Conservation (phyloP, 2,113 vertebrate species). For the Etheostoma spectabile region DNA sequence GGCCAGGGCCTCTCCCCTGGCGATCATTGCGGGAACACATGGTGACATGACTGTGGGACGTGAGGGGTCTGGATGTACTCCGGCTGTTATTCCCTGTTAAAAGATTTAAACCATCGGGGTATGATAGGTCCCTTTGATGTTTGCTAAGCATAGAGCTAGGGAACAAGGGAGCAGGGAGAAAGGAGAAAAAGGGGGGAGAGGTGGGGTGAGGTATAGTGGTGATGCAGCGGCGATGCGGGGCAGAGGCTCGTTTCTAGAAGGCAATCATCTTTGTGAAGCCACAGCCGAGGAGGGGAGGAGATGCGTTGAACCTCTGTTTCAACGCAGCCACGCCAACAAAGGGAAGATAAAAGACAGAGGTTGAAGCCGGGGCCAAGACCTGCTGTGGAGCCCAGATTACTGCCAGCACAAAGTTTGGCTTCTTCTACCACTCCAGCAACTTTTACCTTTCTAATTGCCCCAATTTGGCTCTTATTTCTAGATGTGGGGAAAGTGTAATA, state of each 20-base stretch:
- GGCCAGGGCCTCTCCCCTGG: conserved; percentile 90
- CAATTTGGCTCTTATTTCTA: conserved; percentile 50
- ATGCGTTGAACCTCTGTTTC: conserved; percentile 85
- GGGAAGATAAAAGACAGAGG: conserved; percentile 94
- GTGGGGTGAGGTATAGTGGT: conserved; percentile 82
- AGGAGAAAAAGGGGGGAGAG: conserved; percentile 80
- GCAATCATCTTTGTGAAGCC: conserved; percentile 93
- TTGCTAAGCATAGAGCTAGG: conserved; percentile 94
- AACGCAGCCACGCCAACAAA: conserved; percentile 90
- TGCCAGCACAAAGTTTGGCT: conserved; percentile 74
- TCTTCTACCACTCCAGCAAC: conserved; percentile 71
- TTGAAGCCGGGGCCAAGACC: conserved; percentile 91
- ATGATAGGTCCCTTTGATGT: conserved; percentile 98
- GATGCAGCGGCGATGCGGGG: conserved; percentile 73
- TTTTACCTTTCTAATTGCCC: conserved; percentile 73
- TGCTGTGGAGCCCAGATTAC: conserved; percentile 92
- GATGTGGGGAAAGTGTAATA: conserved; percentile 25
- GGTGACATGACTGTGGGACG: conserved; percentile 94
- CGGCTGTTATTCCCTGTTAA: conserved; percentile 99
- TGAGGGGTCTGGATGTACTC: conserved; percentile 96
- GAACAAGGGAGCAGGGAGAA: conserved; percentile 90
- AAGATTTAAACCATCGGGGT: conserved; percentile 99
- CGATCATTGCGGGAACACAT: conserved; percentile 92
- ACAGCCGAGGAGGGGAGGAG: conserved; percentile 90
- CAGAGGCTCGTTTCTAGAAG: conserved; percentile 92